Conservation (phyloP, 2,888 invertebrate species). For the Drosophila differens region DNA sequence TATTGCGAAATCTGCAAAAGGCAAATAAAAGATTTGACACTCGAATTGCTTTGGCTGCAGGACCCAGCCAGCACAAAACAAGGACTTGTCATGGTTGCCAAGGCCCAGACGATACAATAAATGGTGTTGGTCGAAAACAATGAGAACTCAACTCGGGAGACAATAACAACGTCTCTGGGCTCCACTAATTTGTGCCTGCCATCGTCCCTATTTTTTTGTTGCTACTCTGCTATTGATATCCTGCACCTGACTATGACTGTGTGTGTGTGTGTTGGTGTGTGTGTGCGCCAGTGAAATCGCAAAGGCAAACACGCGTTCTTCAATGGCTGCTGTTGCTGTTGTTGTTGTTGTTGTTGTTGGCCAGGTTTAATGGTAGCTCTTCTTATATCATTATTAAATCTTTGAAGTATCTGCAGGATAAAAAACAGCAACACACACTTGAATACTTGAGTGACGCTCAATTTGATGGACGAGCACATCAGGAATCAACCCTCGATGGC, state of each 20-base stretch:
- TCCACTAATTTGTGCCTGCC: slow-evolving; percentile 59
- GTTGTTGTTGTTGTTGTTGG: slow-evolving; percentile 33
- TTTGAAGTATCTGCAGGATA: slow-evolving; percentile 71
- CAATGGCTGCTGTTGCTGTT: slow-evolving; percentile 8
- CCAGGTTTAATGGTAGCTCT: slow-evolving; percentile 68
- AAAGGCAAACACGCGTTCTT: slow-evolving; percentile 60
- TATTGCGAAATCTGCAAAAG: slow-evolving; percentile 85
- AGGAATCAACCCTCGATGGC: slow-evolving; percentile 61
- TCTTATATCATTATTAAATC: slow-evolving; percentile 81
- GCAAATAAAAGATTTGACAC: slow-evolving; percentile 85
- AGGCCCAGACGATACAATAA: slow-evolving; percentile 8
- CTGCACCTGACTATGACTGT: slow-evolving; percentile 38
- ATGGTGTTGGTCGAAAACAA: slow-evolving; percentile 22
- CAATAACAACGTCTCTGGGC: slow-evolving; percentile 38
- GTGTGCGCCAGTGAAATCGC: slow-evolving; percentile 38
- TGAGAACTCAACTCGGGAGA: slow-evolving; percentile 14
- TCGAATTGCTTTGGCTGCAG: slow-evolving; percentile 81
- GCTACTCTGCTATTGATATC: slow-evolving; percentile 26
- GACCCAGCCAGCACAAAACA: slow-evolving; percentile 15
- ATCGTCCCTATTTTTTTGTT: slow-evolving; percentile 1
- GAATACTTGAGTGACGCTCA: slow-evolving; percentile 78
- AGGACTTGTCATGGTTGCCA: slow-evolving; percentile 26
- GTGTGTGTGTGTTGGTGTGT: slow-evolving; percentile 8
- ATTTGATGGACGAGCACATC: slow-evolving; percentile 73
- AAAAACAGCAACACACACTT: slow-evolving; percentile 74